A percentile compares a stretch with the other conserved stretches of the same genome.
Evolutionary conservation across 2,113 vertebrate genomes (phyloP).

Genomic region (Agelaius tricolor): DNA sequence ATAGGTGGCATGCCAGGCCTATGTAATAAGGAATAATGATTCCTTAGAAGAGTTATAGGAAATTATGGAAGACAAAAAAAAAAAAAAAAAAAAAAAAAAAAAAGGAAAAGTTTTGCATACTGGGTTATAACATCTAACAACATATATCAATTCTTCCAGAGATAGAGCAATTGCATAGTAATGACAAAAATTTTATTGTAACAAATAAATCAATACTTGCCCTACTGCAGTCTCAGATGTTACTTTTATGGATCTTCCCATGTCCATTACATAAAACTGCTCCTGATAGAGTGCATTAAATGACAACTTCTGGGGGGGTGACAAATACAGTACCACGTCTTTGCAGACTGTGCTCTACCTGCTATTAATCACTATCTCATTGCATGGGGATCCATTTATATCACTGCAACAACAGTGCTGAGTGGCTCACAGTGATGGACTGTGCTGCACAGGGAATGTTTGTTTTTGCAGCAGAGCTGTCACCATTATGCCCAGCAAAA

Average conservation of each 20-base stretch:
- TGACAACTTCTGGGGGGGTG: conserved; percentile 67
- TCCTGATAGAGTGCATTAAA: conserved; percentile 68
- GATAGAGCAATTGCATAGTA: conserved; percentile 79
- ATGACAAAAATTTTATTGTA: conserved; percentile 82
- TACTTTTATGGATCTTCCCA: conserved; percentile 77
- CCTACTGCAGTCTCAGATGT: conserved; percentile 74
- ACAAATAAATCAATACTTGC: conserved; percentile 81
- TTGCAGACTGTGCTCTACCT: not conserved
- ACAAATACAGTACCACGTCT: conserved; percentile 23
- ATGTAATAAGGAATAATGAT: conserved; percentile 85
- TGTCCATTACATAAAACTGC: conserved; percentile 75
- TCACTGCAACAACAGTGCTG: conserved; percentile 55
- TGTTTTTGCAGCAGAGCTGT: conserved; percentile 70
- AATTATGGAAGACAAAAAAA: conserved; percentile 71
- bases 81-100: not conserved
- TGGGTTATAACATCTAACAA: conserved; percentile 62
- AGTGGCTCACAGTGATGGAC: conserved; percentile 66
- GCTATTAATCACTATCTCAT: conserved; percentile 73
- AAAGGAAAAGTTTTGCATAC: conserved; percentile 68
- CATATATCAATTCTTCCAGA: conserved; percentile 75
- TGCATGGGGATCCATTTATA: conserved; percentile 71
- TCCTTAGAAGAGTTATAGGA: conserved; percentile 78
- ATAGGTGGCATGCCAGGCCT: conserved; percentile 81
- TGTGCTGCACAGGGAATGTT: conserved; percentile 20
- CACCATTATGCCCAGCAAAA: not conserved